Evolutionary conservation across 2,113 vertebrate species (phyloP), one percentile per base, ranked within the genome.

Genomic region (Odocoileus virginianus): DNA sequence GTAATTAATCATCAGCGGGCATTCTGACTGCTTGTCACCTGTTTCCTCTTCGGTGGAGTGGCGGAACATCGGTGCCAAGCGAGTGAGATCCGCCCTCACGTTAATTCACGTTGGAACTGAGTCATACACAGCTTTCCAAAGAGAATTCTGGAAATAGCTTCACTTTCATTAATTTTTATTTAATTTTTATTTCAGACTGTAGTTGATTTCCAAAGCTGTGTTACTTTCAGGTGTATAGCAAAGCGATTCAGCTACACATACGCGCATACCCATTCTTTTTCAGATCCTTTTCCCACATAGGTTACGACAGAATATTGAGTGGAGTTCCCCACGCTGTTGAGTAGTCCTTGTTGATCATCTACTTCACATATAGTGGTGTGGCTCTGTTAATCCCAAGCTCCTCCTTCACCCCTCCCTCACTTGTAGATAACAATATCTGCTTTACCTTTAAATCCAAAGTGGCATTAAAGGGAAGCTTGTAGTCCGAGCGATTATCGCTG

Each of bases 221-320:
- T 50, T 6, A 7, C 9, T 33, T 81, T 21, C 45, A 33, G 28
- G 78, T 19, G 16, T 2, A 33, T 28, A 21, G 78, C 27, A 21
- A 81, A 21, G 78, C 12, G 78, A 33, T 11, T 33, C 16, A 3
- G 78, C 28, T 21, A 11, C 27, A 33, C 43, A n/a, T 4, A 17
- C 0, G 15, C 0, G 0, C 15, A 11, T 6, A 33, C 11, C 28
- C 78, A 11, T 5, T 11, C 27, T 47, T 10, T 7, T 17, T 17
- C 76, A 47, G 27, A 10, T 30, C 30, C 27, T 79, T 47, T 47
- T 17, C 76, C 27, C 14, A 5, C 0, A 9, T 1, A 19, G 76
- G 76, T 6, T 10, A 19, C 3, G 27, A 50, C 15, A 30, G 45
- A 50, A 33, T 1, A 11, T 11, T 19, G 5, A 50, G 45, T 5